phyloP scores from a whole-genome alignment of 2,888 invertebrate genomes.

The Epiblema foenella region DNA sequence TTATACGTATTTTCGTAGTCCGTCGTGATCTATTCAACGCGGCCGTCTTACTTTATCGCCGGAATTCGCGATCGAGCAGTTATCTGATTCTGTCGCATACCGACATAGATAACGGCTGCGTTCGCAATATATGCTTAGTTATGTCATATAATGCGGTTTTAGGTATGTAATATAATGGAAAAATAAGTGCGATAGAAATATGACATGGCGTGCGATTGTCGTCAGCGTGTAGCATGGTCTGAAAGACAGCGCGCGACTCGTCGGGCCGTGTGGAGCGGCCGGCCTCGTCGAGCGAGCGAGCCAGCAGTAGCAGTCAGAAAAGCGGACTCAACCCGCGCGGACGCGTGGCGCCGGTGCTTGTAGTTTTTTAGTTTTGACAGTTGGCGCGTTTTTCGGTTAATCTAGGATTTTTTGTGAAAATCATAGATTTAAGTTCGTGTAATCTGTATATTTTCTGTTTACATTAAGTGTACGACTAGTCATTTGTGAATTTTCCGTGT shows the following conservation, averaged over 20 bases:
- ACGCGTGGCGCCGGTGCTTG: slow-evolving; percentile 82
- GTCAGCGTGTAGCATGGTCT: slow-evolving; percentile 51
- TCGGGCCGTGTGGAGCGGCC: slow-evolving; percentile 55
- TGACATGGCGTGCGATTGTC: slow-evolving; percentile 57
- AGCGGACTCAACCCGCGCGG: slow-evolving; percentile 82
- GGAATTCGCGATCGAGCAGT: slow-evolving; percentile 69
- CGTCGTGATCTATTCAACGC: slow-evolving; percentile 70
- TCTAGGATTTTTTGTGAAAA: slow-evolving; percentile 76
- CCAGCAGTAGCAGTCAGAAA: slow-evolving; percentile 66
- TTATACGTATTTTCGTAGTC: slow-evolving; percentile 72
- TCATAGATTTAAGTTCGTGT: slow-evolving; percentile 83
- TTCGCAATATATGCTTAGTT: slow-evolving; percentile 78
- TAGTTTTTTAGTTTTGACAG: slow-evolving; percentile 84
- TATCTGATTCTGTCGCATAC: slow-evolving; percentile 82
- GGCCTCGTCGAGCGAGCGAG: slow-evolving; percentile 47
- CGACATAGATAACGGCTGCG: slow-evolving; percentile 74
- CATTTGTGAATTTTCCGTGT: slow-evolving; percentile 77
- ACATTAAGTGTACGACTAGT: slow-evolving; percentile 78
- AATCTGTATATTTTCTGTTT: slow-evolving; percentile 82
- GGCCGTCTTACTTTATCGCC: slow-evolving; percentile 72
- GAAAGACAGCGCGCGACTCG: slow-evolving; percentile 52
- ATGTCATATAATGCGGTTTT: slow-evolving; percentile 72
- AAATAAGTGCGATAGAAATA: slow-evolving; percentile 73
- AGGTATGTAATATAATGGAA: slow-evolving; percentile 72
- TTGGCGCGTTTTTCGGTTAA: slow-evolving; percentile 82